Evolutionary conservation across 92 coral and sea anemone genomes (phyloP).

Genomic region (Paragorgia papillata): DNA sequence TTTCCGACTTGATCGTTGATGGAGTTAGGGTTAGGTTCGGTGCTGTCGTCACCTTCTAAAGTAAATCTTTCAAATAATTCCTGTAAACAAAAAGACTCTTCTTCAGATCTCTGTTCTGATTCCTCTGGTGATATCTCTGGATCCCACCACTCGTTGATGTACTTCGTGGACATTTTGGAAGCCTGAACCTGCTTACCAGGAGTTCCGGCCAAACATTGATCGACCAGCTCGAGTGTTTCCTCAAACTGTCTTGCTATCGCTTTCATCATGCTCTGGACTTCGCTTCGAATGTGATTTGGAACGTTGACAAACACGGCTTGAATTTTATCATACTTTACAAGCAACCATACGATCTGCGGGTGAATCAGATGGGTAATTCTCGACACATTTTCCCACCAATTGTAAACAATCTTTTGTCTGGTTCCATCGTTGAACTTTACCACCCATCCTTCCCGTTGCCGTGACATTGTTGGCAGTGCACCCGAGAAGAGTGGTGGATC

Average conservation of each 20-base stretch:
- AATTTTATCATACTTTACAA: constrained; percentile 1
- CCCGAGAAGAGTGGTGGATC: neutral
- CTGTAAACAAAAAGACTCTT: too few relatives aligned
- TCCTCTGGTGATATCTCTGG: too few relatives aligned
- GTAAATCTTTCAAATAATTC: too few relatives aligned
- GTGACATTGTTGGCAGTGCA: neutral
- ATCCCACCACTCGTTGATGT: too few relatives aligned
- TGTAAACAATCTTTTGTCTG: constrained; percentile 17
- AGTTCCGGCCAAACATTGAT: too few relatives aligned
- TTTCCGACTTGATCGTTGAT: neutral
- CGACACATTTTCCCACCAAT: neutral
- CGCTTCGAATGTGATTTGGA: neutral
- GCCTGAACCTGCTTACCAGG: too few relatives aligned
- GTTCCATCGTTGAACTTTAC: constrained; percentile 25
- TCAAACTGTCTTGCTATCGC: neutral
- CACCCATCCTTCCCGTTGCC: constrained; percentile 23
- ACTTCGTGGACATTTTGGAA: too few relatives aligned
- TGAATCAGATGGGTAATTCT: neutral
- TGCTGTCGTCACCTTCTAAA: too few relatives aligned
- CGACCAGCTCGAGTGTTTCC: neutral
- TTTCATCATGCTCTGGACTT: neutral
- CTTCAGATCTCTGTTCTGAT: too few relatives aligned
- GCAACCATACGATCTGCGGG: constrained; percentile 16
- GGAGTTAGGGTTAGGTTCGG: too few relatives aligned
- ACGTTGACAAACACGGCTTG: neutral